phyloP scores from a whole-genome alignment of 2,113 vertebrate species.

The Anas platyrhynchos region DNA sequence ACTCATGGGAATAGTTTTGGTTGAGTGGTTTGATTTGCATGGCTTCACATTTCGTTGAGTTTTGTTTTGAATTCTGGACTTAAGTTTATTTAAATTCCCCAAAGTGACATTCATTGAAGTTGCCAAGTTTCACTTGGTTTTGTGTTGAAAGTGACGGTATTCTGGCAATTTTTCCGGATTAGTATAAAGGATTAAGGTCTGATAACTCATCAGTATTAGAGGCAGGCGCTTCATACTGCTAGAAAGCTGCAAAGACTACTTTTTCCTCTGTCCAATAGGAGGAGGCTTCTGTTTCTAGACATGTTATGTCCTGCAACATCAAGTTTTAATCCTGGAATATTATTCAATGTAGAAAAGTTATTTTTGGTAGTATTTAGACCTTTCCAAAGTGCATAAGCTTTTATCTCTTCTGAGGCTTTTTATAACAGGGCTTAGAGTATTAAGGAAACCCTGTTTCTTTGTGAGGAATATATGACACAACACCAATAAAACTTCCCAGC shows the following conservation, averaged over 20 bases:
- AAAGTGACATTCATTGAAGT: background rate
- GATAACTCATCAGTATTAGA: constrained; percentile 24
- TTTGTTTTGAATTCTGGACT: constrained; percentile 21
- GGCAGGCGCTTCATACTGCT: background rate
- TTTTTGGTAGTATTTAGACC: constrained; percentile 9
- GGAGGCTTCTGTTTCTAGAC: background rate
- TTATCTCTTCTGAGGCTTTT: background rate
- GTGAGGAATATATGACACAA: background rate
- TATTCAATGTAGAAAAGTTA: constrained; percentile 8
- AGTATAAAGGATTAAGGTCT: constrained; percentile 50
- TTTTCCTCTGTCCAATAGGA: background rate
- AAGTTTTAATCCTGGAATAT: constrained; percentile 14
- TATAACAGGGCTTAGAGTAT: background rate
- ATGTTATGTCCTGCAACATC: background rate
- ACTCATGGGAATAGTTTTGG: constrained; percentile 14
- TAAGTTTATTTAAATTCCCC: constrained; percentile 41
- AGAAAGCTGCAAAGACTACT: background rate
- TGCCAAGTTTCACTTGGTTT: constrained; percentile 46
- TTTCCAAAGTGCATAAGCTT: constrained; percentile 31
- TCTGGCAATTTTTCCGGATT: constrained; percentile 9
- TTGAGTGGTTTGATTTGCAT: constrained; percentile 44
- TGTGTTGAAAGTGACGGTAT: constrained; percentile 9
- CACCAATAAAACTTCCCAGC: background rate
- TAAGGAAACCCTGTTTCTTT: background rate
- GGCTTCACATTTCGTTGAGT: background rate